Conservation (phyloP, 2,113 vertebrate species). For the Gambusia holbrooki region DNA sequence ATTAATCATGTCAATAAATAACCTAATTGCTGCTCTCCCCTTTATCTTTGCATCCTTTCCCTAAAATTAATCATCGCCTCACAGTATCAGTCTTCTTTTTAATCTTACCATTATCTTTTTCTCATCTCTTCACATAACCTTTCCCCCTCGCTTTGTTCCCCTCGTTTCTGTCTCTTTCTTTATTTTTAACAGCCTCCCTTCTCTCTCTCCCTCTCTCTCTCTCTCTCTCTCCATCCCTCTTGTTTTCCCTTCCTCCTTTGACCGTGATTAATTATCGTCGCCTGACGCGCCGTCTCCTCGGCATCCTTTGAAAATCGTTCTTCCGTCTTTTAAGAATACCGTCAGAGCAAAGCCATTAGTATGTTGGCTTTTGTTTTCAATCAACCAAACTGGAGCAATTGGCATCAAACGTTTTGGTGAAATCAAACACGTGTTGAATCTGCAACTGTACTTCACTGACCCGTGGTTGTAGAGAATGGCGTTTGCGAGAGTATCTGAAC, state of each 20-base stretch:
- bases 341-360: constrained; percentile 60
- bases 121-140: constrained; percentile 27
- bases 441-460: constrained; percentile 12
- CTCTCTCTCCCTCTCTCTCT: background rate
- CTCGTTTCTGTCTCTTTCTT: constrained; percentile 23
- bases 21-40: background rate
- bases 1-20: constrained; percentile 16
- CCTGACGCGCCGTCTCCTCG: constrained; percentile 46
- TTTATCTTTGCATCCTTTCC: constrained; percentile 39
- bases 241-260: constrained; percentile 36
- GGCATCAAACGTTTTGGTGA: constrained; percentile 46
- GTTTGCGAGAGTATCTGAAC: background rate
- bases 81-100: constrained; percentile 41
- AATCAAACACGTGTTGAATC: constrained; percentile 50
- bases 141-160: constrained; percentile 19
- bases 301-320: constrained; percentile 65
- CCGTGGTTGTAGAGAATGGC: constrained; percentile 29
- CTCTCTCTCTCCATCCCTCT: background rate
- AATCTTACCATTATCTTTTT: constrained; percentile 42
- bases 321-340: constrained; percentile 66
- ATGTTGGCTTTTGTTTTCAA: constrained; percentile 41
- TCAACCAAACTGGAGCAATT: constrained; percentile 50
- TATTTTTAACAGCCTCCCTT: background rate
- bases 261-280: constrained; percentile 67
- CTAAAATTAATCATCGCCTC: constrained; percentile 49